Percentiles rank a stretch among this genome's conserved stretches.
Evolutionary conservation across 2,113 vertebrate species (phyloP).

Genomic region (Equus przewalskii): DNA sequence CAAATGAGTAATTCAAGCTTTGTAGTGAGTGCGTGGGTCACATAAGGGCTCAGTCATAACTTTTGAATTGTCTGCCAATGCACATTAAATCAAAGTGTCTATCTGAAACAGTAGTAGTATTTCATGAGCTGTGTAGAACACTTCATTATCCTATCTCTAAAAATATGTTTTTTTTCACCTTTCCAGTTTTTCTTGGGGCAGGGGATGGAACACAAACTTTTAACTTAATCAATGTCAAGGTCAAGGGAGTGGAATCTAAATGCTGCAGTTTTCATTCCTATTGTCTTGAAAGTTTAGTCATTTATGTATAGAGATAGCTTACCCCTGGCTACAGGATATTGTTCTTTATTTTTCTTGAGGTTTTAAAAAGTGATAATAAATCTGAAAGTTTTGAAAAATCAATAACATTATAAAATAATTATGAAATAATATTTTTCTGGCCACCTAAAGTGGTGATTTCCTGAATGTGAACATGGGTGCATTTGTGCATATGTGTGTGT

Average conservation of each 20-base stretch:
- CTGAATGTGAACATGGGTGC: not conserved
- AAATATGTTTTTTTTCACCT: not conserved
- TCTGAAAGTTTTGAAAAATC: slow-evolving; percentile 70
- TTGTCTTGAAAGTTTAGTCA: slow-evolving; percentile 52
- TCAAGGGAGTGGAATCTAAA: slow-evolving; percentile 75
- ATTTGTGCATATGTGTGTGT: not conserved
- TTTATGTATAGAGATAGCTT: slow-evolving; percentile 70
- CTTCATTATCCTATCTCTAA: slow-evolving; percentile 82
- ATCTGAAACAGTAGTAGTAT: slow-evolving; percentile 81
- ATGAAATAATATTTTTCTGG: slow-evolving; percentile 1
- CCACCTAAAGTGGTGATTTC: not conserved
- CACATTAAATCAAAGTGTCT: slow-evolving; percentile 84
- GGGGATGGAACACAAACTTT: not conserved
- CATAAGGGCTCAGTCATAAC: slow-evolving; percentile 83
- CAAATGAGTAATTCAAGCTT: slow-evolving; percentile 83
- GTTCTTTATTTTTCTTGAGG: slow-evolving; percentile 67
- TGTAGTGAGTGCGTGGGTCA: slow-evolving; percentile 48
- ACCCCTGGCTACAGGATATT: slow-evolving; percentile 56
- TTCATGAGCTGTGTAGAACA: slow-evolving; percentile 82
- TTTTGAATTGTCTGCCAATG: slow-evolving; percentile 82
- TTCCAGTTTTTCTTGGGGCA: not conserved
- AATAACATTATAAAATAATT: not conserved
- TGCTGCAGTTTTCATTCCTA: slow-evolving; percentile 72
- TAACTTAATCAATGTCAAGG: slow-evolving; percentile 81
- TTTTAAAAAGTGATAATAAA: slow-evolving; percentile 40